Evolutionary conservation across 2,113 vertebrate genomes (phyloP), one percentile per base, ranked within the genome.

Genomic region (Odocoileus hemionus): DNA sequence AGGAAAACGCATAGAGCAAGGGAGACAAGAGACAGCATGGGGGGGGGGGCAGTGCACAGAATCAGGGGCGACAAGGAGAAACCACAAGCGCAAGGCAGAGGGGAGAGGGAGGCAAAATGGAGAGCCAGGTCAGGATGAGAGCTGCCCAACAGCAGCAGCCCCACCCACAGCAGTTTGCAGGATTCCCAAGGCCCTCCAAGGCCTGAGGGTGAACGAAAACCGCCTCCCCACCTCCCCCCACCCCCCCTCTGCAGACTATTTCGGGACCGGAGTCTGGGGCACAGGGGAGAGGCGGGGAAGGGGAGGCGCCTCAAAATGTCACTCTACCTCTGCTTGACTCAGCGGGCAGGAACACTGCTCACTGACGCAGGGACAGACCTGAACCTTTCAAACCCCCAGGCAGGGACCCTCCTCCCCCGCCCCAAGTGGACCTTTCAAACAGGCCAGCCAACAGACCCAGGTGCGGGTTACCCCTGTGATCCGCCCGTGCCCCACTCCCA

Each of bases 371-470:
- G 5, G 5, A 11, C 54, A 7, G 14, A 36, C 3, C 28, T 4
- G 19, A 47, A 16, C 15, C 70, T 80, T 61, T 50, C 74, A 19
- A 87, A 58, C 6, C 3, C 47, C 45, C 3, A 1, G 7, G 26
- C 17, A 33, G 61, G 67, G 67, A 39, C 19, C n/a, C n/a, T 70
- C n/a, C n/a, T 36, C 19, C n/a, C 67, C n/a, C 25, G 39, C 39
- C 43, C 23, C 10, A 1, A 4, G 6, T 0, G 50, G 55, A 2
- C 21, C 45, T 26, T 47, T 45, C 61, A 3, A 3, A 23, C 28
- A 21, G 9, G 1, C 6, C 7, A 1, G 45, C 14, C 47, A 1
- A 28, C 1, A 1, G 19, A 6, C 64, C 16, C n/a, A 1, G 50
- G n/a, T 2, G 39, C 3, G 0, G 30, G 30, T 12, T 1, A 7